Base-by-base conservation (phyloP, 2,888 invertebrate species). In the Clunio marinus region DNA sequence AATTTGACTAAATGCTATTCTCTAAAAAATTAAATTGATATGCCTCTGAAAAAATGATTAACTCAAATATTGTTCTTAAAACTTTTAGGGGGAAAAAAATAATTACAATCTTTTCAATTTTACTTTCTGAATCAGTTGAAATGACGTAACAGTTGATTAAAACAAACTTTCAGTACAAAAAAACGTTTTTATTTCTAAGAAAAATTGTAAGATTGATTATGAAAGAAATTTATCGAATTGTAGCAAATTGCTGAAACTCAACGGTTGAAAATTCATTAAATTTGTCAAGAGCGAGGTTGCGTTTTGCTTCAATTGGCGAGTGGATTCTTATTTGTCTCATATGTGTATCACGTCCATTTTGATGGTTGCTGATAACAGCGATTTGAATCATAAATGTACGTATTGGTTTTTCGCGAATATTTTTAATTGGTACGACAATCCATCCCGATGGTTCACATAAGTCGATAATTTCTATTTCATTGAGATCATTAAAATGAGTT, bases 311-410 rank as follows among this genome's bases (percentile, higher is more conserved):
- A 73, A 82, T 71, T 0, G 96, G 96, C 60, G 96, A 95, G 76
- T 96, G 93, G 68, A 98, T 89, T 80, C 96, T 93, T 70, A 98
- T 96, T 79, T 96, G 96, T 67, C 98, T 83, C 86, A 99, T 92
- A 75, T 99, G 99, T 1, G 98, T 98, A 76, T 99, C 99, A 70
- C 99, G 81, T 2, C 99, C 99, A 80, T 98, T 99, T 78, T 99
- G 99, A 79, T 99, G 99, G 80, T 99, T 99, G 73, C 95, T 94
- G 57, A 97, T 86, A 1, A 97, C 93, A 17, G 96, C 96, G 73
- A 97, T 91, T 80, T 97, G 96, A 67, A 97, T 87, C 91, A 96
- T 96, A 76, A 95, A 98, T 15, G 97, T 95, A 73, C 96, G 84
- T 59, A 97, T 90, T 1, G 94, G 92, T 72, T 89, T 86, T 41